Conservation (phyloP, 2,888 invertebrate genomes). For the Apotomis capreana region DNA sequence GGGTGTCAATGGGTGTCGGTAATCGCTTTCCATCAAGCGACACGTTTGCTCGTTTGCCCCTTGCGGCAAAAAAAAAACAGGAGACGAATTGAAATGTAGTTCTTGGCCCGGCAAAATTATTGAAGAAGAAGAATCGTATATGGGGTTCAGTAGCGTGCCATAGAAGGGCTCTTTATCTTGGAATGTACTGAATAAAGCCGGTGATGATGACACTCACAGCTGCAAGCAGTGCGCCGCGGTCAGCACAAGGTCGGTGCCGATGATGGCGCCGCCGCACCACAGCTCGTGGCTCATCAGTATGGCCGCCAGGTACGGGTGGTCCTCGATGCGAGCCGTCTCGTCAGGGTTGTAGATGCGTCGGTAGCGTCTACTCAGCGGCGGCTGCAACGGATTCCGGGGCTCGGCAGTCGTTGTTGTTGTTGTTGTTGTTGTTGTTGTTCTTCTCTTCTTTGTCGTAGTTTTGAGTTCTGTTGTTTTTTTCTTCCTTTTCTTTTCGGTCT, state of each 20-base stretch:
- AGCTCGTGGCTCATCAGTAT: constrained; percentile 69
- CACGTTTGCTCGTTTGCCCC: too few species aligned
- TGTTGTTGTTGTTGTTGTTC: constrained; percentile 24
- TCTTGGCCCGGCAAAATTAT: too few species aligned
- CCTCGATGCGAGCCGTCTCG: constrained; percentile 61
- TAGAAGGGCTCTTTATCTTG: too few species aligned
- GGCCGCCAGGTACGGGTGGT: constrained; percentile 71
- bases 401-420: constrained; percentile 30
- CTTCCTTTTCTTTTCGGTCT: not conserved
- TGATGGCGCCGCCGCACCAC: constrained; percentile 74
- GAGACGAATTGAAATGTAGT: too few species aligned
- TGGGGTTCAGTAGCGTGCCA: too few species aligned
- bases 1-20: too few species aligned
- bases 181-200: too few species aligned
- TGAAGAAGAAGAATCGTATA: too few species aligned
- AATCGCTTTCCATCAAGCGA: too few species aligned
- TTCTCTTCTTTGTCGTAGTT: not conserved
- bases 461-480: not conserved
- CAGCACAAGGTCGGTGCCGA: constrained; percentile 62
- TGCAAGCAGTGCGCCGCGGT: constrained; percentile 77
- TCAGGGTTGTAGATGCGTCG: constrained; percentile 75
- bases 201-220: constrained; percentile 57
- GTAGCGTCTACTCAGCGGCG: constrained; percentile 61
- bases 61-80: too few species aligned
- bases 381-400: constrained; percentile 41